These are phyloP conservation scores for Apeira syringaria DNA, from an alignment of 2,888 invertebrate species.

Conservation along the genomic window DNA sequence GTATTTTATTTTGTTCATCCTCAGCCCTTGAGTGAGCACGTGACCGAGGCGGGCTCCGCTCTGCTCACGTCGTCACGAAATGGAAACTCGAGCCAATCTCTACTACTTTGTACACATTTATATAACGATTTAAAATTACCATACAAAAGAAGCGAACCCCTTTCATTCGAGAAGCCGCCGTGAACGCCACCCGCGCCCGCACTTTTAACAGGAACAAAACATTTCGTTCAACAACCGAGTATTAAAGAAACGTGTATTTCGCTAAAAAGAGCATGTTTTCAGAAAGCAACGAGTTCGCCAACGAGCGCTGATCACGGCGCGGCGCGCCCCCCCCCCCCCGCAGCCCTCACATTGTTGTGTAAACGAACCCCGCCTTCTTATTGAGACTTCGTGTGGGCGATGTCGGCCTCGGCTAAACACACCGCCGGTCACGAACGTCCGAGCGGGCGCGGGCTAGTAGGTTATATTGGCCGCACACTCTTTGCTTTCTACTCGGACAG, in stretches of 20 bases:
- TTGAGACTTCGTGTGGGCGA: conserved; percentile 29
- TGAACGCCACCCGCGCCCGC: neutral
- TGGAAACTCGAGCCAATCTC: no score
- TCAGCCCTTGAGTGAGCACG: no score
- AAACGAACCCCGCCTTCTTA: conserved; percentile 28
- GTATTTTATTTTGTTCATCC: no score
- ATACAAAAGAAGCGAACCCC: neutral
- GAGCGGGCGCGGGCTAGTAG: no score
- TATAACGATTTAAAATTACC: neutral
- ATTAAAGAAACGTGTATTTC: conserved; percentile 13
- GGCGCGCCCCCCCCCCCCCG: no score
- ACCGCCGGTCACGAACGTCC: neutral
- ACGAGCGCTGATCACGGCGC: conserved; percentile 18
- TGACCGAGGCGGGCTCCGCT: no score
- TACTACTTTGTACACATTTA: neutral
- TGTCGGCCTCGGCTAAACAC: conserved; percentile 1
- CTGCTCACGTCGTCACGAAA: no score
- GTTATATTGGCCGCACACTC: no score
- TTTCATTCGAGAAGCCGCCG: neutral
- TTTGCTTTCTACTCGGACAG: no score
- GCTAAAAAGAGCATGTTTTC: conserved; percentile 17
- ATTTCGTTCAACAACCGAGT: conserved; percentile 2
- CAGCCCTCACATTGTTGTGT: conserved; percentile 24
- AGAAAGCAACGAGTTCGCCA: conserved; percentile 7
- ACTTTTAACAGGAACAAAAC: conserved; percentile 2